phyloP scores from a whole-genome alignment of 1,140 invertebrate species.

The Drosophila funebris region DNA sequence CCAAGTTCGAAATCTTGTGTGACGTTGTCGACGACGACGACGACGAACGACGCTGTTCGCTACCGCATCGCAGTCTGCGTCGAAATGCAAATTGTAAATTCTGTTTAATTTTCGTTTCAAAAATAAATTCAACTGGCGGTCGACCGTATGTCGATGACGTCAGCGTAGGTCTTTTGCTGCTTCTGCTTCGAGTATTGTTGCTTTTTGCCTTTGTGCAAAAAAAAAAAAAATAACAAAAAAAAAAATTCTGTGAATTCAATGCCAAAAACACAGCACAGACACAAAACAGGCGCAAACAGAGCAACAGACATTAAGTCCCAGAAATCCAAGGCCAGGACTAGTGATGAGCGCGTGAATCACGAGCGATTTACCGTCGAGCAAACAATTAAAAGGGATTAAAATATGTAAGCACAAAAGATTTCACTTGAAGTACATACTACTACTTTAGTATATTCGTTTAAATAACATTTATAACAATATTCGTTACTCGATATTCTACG shows the following conservation, averaged over 20 bases:
- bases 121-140: slow-evolving; percentile 38
- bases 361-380: background rate
- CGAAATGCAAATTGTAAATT: slow-evolving; percentile 45
- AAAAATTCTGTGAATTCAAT: slow-evolving; percentile 67
- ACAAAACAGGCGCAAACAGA: slow-evolving; percentile 15
- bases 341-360: slow-evolving; percentile 26
- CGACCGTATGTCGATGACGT: slow-evolving; percentile 28
- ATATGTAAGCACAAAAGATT: background rate
- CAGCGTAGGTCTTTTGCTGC: slow-evolving; percentile 19
- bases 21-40: slow-evolving; percentile 45
- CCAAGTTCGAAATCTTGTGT: slow-evolving; percentile 43
- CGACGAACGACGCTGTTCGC: slow-evolving; percentile 27
- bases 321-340: slow-evolving; percentile 12
- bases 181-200: slow-evolving; percentile 8
- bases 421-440: background rate
- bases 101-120: slow-evolving; percentile 28
- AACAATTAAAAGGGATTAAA: background rate
- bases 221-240: background rate
- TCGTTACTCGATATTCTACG: too few relatives aligned
- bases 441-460: background rate
- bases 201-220: slow-evolving; percentile 41
- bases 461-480: background rate
- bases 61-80: slow-evolving; percentile 43
- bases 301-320: slow-evolving; percentile 15
- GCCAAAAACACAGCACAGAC: slow-evolving; percentile 47